Evolutionary conservation across 2,797 vertebrate genomes (phyloP), one percentile per base, ranked within the genome.

Genomic region (Aldrovandia affinis): DNA sequence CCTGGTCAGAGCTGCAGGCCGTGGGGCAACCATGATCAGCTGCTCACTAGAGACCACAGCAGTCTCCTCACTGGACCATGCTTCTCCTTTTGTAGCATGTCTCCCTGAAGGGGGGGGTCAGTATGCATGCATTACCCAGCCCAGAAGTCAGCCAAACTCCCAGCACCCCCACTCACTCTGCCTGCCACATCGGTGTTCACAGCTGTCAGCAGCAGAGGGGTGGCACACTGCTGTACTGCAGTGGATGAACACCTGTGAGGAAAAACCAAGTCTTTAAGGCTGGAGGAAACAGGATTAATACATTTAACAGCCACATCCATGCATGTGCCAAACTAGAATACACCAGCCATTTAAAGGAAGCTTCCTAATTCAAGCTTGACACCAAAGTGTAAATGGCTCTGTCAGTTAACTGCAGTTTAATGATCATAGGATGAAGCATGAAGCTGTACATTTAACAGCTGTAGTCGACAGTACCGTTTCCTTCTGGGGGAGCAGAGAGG

Each of bases 191-290:
- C 65, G 80, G 70, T 90, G 89, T 61, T 90, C 85, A 89, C 95
- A 96, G 2, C 91, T 88, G 81, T 89, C 65, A 0, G 65, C 83
- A 78, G 84, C 90, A 84, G 90, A 91, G 39, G 88, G 88, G 68
- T 91, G 83, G 52, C 95, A 96, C n/a, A 94, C 92, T 0, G 86
- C 84, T 0, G 93, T 91, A 2, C 88, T 47, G 83, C 95, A 96
- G 84, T 96, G 95, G 84, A 96, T 86, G 80, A 91, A 95, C 10
- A 95, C 85, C 95, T 95, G 84, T 12, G 20, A 25, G 10, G 33
- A 20, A 44, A 78, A 12, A 73, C 6, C 2, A 50, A 30, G 15
- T 12, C 12, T 18, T 25, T n/a, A n/a, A n/a, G n/a, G 36, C 33
- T 36, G 33, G 33, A 3, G 12, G 14, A 25, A 18, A 25, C 20